phyloP scores from a whole-genome alignment of 2,797 vertebrate species.

The Anabacerthia variegaticeps region DNA sequence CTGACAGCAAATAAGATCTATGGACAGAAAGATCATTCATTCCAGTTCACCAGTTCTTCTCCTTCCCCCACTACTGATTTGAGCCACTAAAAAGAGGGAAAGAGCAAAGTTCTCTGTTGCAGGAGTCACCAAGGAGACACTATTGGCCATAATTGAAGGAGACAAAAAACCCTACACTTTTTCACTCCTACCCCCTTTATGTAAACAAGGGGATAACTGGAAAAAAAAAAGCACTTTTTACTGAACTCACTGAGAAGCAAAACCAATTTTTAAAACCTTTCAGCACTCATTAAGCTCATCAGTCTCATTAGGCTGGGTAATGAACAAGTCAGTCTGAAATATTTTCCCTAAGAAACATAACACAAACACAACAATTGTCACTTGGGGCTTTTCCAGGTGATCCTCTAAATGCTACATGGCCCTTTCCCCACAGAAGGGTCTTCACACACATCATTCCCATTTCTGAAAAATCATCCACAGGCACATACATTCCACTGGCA shows the following conservation, averaged over 20 bases:
- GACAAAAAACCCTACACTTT: rapidly evolving
- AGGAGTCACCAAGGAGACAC: neutral
- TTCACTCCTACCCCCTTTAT: neutral
- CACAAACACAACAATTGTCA: neutral
- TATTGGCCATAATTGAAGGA: neutral
- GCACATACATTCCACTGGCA: neutral
- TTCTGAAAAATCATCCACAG: neutral
- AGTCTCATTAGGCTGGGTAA: neutral
- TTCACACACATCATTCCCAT: neutral
- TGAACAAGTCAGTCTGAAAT: neutral
- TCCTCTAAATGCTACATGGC: neutral
- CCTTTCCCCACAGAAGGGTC: neutral
- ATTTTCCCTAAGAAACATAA: neutral
- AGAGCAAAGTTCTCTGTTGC: neutral
- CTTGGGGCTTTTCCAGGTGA: neutral
- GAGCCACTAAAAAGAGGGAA: neutral
- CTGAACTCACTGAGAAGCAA: neutral
- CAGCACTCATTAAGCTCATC: neutral
- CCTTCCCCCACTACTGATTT: neutral
- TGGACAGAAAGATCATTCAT: neutral
- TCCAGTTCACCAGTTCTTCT: neutral
- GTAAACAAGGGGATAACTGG: neutral
- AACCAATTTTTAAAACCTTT: neutral
- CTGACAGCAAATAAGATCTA: neutral
- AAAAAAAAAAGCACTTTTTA: neutral